Base-by-base conservation (phyloP, 2,888 invertebrate genomes). In the Temnothorax rugatulus region DNA sequence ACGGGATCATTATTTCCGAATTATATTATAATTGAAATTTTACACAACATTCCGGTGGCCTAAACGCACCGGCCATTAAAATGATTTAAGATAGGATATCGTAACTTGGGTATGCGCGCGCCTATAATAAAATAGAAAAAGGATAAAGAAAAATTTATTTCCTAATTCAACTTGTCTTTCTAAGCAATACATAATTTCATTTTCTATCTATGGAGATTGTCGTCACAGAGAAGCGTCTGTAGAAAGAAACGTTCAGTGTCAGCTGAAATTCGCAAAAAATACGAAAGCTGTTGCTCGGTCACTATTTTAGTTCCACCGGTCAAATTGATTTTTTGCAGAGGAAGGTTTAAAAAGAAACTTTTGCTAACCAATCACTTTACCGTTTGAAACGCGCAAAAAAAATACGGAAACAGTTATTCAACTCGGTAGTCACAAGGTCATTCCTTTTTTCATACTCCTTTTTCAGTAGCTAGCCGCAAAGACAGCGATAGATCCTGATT, bases 401-500 rank as follows among this genome's bases (percentile, higher is more conserved):
- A 83, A 74, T 82, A 59, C 69, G 77, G 79, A 86, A 83, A 85
- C 85, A 75, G 75, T 86, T 59, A 34, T 90, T 90, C 91, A 90
- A 89, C 88, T 88, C 89, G 82, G 86, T 92, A 79, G 92, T 92
- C 89, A 91, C 90, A 88, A 90, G 92, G 91, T 92, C 89, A 90
- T 86, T 87, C 89, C 89, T 92, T 92, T 91, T 83, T 76, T 11
- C 34, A 34, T 54, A 8, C 88, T 88, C 90, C 89, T 89, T 91
- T 84, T 61, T 61, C 50, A 25, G 34, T 5, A 7, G 34, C 69
- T 74, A 74, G 89, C 81, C 87, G 86, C 90, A 87, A 84, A 81
- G 61, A 74, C 85, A 85, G 73, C 84, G 82, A 81, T 74, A 69
- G 68, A 82, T 38, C 64, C 44, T 29, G 68, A 81, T 84, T 83